Evolutionary conservation across 2,888 invertebrate genomes (phyloP).

Genomic region (Archips crataeganus): DNA sequence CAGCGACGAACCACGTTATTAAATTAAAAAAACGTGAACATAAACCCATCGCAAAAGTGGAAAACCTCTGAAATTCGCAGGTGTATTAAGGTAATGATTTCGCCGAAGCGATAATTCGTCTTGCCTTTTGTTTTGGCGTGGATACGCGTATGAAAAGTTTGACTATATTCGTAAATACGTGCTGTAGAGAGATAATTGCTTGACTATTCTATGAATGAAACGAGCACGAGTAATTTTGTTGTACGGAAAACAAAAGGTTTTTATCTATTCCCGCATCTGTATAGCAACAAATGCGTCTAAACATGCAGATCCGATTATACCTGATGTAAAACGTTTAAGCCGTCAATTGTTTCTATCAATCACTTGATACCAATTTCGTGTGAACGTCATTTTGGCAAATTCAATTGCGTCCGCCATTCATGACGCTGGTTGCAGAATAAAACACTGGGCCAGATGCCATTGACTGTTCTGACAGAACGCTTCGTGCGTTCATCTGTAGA

Average conservation of each 20-base stretch:
- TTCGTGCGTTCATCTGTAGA: constrained; percentile 58
- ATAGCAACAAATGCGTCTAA: constrained; percentile 53
- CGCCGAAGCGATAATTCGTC: neutral
- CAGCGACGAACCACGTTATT: constrained; percentile 55
- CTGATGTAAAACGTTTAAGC: constrained; percentile 70
- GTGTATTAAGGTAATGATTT: constrained; percentile 40
- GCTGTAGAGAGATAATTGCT: neutral
- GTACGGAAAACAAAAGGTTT: neutral
- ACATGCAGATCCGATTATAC: constrained; percentile 74
- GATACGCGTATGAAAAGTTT: neutral
- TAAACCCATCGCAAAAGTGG: constrained; percentile 50
- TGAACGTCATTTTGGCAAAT: constrained; percentile 79
- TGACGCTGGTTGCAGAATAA: constrained; percentile 73
- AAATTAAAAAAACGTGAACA: constrained; percentile 56
- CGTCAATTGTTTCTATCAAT: constrained; percentile 75
- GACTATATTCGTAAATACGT: neutral
- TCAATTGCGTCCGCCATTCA: constrained; percentile 77
- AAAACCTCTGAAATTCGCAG: constrained; percentile 33
- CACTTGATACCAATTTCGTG: constrained; percentile 79
- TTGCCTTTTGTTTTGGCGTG: constrained; percentile 2
- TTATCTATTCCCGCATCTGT: constrained; percentile 6
- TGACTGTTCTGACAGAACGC: constrained; percentile 75
- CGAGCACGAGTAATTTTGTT: neutral
- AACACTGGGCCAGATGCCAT: constrained; percentile 74
- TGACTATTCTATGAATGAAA: neutral